A percentile compares a stretch with the other conserved stretches of the same genome.
These are phyloP conservation scores for Popillia japonica DNA, from an alignment of 1,140 invertebrate species.

Conservation along the genomic window DNA sequence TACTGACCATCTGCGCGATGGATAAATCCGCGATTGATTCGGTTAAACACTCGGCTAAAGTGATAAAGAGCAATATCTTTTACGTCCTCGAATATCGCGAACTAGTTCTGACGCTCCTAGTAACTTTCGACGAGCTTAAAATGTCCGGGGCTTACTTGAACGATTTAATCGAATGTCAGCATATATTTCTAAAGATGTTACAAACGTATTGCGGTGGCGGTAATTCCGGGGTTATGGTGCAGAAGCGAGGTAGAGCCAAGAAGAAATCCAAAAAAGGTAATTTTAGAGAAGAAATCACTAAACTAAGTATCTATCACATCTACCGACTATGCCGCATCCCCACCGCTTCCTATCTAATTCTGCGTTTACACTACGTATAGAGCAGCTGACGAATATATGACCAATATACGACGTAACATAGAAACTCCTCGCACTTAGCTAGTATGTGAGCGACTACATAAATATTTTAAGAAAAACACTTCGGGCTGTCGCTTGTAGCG, in stretches of 20 bases:
- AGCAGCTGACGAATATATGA: too few relatives aligned
- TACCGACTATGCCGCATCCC: too few relatives aligned
- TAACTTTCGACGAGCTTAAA: conserved; percentile 84
- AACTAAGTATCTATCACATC: too few relatives aligned
- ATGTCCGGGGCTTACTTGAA: conserved; percentile 87
- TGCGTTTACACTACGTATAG: too few relatives aligned
- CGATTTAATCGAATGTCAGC: conserved; percentile 88
- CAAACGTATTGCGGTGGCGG: conserved; percentile 80
- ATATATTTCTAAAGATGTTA: conserved; percentile 93
- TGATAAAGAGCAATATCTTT: conserved; percentile 92
- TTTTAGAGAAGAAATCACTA: too few relatives aligned
- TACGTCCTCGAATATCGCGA: conserved; percentile 95
- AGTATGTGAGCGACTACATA: too few relatives aligned
- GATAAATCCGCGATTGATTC: conserved; percentile 69
- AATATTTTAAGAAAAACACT: background rate
- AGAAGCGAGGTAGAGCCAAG: conserved; percentile 61
- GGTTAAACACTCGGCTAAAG: conserved; percentile 79
- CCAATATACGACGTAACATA: too few relatives aligned
- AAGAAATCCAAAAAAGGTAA: conserved; percentile 27
- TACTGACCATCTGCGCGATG: too few relatives aligned
- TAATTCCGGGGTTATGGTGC: conserved; percentile 74
- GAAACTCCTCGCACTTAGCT: too few relatives aligned
- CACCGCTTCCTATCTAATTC: too few relatives aligned
- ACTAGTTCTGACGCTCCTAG: conserved; percentile 80
- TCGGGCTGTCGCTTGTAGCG: background rate